Base-by-base conservation (phyloP, 1,140 invertebrate genomes). In the Liolophura sinensis region DNA sequence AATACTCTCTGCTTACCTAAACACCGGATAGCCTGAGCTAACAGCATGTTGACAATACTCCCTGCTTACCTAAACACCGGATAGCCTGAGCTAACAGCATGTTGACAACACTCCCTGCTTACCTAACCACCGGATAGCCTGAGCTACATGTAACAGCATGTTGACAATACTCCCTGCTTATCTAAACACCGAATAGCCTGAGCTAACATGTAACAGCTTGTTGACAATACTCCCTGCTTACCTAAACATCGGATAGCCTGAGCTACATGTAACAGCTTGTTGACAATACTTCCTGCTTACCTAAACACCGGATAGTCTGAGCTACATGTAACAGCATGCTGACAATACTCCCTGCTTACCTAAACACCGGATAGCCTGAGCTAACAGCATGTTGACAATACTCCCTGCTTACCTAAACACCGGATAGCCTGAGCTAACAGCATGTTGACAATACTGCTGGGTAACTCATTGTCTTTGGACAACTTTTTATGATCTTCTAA, bases 331-430 rank as follows among this genome's bases (percentile, higher is more conserved):
- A 20, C 11, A 25, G 55, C 15, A 57, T 3, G 4, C 7, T 1
- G 16, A 18, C 16, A 27, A 18, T n/a, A 20, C 7, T 14, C 6
- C 54, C 51, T 16, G 27, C 50, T 25, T 57, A 62, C 65, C 65
- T 49, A 67, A 50, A 62, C 60, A 62, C n/a, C 54, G 51, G 57
- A 62, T n/a, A 20, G 52, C 22, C 31, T 46, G 25, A 20, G 49
- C 24, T 14, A 62, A n/a, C 1, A 56, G 59, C 57, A 20, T 57
- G 5, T 51, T 24, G 14, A n/a, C 11, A 18, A 63, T 46, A 40
- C 31, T 12, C 24, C 18, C n/a, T 50, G 5, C 59, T 61, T 65
- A 70, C 68, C 64, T 47, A 70, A 60, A 59, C 68, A 70, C 24
- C 63, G 68, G 16, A 64, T 65, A n/a, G 63, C 48, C 27, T 55